Evolutionary conservation across 2,113 vertebrate genomes (phyloP).

Genomic region (Microtus richardsoni): DNA sequence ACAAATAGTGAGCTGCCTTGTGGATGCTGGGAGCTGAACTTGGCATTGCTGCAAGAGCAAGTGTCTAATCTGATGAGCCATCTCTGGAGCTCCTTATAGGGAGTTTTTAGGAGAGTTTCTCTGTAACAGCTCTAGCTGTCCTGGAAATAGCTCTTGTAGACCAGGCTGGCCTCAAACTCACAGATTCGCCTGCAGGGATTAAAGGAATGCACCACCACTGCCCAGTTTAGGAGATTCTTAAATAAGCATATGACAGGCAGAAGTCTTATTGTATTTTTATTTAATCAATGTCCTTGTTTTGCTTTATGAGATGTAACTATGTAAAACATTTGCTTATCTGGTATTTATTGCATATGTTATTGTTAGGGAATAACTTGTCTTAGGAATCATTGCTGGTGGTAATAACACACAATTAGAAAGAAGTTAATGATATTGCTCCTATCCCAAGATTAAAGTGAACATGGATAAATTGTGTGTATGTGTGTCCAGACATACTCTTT

Average conservation of each 20-base stretch:
- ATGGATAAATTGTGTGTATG: neutral
- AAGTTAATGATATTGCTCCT: slow-evolving; percentile 33
- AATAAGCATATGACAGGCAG: neutral
- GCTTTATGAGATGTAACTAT: slow-evolving; percentile 15
- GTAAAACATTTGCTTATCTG: slow-evolving; percentile 19
- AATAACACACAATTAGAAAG: slow-evolving; percentile 17
- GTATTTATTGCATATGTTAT: neutral
- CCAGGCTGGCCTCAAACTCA: too few relatives aligned
- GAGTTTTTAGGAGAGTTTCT: slow-evolving; percentile 15
- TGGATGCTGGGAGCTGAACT: neutral
- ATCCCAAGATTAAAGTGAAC: slow-evolving; percentile 49
- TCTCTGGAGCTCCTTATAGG: neutral
- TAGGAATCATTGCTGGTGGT: slow-evolving; percentile 10
- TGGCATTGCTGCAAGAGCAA: neutral
- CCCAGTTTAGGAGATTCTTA: slow-evolving; percentile 35
- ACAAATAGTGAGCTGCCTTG: neutral
- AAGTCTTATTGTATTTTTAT: slow-evolving; percentile 24
- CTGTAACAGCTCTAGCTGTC: too few relatives aligned
- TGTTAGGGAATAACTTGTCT: neutral
- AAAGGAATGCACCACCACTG: too few relatives aligned
- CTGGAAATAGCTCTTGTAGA: too few relatives aligned
- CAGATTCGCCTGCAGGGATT: too few relatives aligned
- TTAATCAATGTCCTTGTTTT: slow-evolving; percentile 21
- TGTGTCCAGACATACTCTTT: neutral
- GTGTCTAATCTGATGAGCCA: neutral